Evolutionary conservation across 1,140 invertebrate species (phyloP).

Genomic region (Lepidurus apus): DNA sequence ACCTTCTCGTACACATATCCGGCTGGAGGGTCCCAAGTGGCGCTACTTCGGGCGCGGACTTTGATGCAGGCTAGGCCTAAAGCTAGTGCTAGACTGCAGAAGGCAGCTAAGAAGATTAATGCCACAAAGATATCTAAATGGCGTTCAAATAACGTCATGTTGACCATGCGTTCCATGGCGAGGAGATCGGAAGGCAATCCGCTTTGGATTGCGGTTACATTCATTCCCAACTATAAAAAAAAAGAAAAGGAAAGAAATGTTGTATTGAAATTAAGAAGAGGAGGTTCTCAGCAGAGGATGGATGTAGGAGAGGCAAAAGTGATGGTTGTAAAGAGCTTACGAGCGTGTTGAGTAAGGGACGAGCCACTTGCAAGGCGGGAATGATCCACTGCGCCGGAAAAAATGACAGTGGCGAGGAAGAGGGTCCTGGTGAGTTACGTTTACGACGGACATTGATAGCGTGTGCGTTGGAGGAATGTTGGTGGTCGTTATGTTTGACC

Average conservation of each 20-base stretch:
- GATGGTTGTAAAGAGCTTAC: constrained; percentile 12
- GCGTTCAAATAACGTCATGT: constrained; percentile 29
- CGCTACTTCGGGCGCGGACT: constrained; percentile 18
- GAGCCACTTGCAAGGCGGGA: constrained; percentile 3
- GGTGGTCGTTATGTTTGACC: background rate
- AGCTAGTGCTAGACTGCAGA: constrained; percentile 24
- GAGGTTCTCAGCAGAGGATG: background rate
- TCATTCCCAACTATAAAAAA: constrained; percentile 26
- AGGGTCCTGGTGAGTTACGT: constrained; percentile 18
- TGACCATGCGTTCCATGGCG: constrained; percentile 1
- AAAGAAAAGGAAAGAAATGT: background rate
- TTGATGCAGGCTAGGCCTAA: constrained; percentile 30
- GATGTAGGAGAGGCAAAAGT: background rate
- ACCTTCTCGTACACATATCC: constrained; percentile 32
- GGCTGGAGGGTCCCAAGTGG: constrained; percentile 34
- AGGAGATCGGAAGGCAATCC: constrained; percentile 29
- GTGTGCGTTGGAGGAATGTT: background rate
- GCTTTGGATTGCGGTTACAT: constrained; percentile 16
- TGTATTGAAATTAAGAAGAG: background rate
- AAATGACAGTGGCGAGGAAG: background rate
- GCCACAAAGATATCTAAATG: constrained; percentile 30
- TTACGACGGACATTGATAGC: constrained; percentile 22
- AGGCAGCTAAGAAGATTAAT: constrained; percentile 28
- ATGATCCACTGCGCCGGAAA: background rate
- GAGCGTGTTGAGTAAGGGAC: constrained; percentile 9